Conservation (phyloP, 2,113 vertebrate genomes). For the Passer domesticus region DNA sequence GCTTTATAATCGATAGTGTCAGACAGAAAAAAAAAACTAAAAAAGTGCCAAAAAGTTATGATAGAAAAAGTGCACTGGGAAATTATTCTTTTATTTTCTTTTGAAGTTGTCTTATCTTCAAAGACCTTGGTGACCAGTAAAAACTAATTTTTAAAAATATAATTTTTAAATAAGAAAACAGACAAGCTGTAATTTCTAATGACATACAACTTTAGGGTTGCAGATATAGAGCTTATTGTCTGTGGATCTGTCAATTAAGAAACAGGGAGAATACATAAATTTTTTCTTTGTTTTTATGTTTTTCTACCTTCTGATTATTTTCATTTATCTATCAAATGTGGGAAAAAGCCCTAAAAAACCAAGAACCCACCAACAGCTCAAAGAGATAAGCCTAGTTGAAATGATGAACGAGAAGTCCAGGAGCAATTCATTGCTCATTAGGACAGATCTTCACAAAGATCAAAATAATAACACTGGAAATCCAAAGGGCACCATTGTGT, state of each 20-base stretch:
- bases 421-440: neutral
- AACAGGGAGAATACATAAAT: rapidly evolving
- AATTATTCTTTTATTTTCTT: conserved; percentile 24
- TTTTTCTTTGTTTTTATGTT: neutral
- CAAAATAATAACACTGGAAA: neutral
- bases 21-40: neutral
- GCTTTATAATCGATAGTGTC: neutral
- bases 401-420: neutral
- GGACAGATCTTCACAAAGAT: neutral
- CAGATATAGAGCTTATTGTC: neutral
- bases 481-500: neutral
- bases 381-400: neutral
- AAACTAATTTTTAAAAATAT: neutral
- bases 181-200: neutral
- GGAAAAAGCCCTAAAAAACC: neutral
- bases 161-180: neutral
- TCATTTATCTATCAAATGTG: neutral
- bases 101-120: conserved; percentile 26
- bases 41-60: neutral
- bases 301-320: neutral
- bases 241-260: neutral
- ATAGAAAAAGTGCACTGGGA: neutral
- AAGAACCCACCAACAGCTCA: neutral
- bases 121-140: neutral
- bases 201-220: neutral